Base-by-base conservation (phyloP, 2,888 invertebrate genomes). In the Eulithis testata region DNA sequence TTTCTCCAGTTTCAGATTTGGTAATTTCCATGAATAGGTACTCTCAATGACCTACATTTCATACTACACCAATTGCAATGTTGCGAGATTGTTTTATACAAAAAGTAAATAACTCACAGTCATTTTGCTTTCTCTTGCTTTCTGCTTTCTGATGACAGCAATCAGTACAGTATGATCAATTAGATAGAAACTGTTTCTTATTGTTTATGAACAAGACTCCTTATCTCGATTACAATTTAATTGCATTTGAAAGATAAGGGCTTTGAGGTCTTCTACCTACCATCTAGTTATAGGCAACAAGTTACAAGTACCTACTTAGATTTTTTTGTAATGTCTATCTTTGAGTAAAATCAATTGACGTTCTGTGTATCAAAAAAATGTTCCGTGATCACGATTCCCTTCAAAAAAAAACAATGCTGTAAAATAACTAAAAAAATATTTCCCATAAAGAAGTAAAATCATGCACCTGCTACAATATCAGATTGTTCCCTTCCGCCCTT, bases 401-500 rank as follows among this genome's bases (percentile, higher is more conserved):
- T 31, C 31, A 31, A 31, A 31, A 4, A 31, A 31, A 31, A 4
- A 31, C 31, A 31, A 2, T 4, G 31, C 4, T 31, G 31, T 31
- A 31, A 31, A 31, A 31, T 5, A 31, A 31, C 31, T 4, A 31
- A 40, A 40, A 47, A 37, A 36, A n/a, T 37, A 36, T 53, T 53
- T 37, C 55, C 37, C 56, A 55, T 63, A 45, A 45, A 51, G 40
- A 55, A 47, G 37, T 60, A 37, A 47, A 60, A 14, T 44, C 14
- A 53, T 45, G 76, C 81, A 82, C 81, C 85, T 85, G 85, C 76
- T 73, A 21, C 21, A 21, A 62, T 64, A 72, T 75, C 71, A 81
- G 79, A 83, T 83, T 76, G 77, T 65, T 73, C 74, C 75, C 80
- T 84, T 84, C 85, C 84, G 84, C 77, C 79, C 83, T 76, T 79